Evolutionary conservation across 2,888 invertebrate genomes (phyloP).

Genomic region (Ariolimax columbianus): DNA sequence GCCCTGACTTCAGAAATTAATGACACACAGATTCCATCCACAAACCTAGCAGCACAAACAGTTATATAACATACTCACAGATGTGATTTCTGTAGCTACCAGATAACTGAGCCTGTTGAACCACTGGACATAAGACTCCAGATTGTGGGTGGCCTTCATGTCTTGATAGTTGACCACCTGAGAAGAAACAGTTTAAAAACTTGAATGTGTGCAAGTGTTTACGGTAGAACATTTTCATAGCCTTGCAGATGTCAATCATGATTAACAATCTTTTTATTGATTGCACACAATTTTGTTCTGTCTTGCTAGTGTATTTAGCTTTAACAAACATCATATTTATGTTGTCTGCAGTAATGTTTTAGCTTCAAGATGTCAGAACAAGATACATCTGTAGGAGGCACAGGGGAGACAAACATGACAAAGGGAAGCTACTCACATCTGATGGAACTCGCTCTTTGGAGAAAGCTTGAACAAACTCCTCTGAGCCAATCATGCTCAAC

Average conservation of each 20-base stretch:
- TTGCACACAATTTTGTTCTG: no score
- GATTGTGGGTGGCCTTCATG: constrained; percentile 85
- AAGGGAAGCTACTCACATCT: constrained; percentile 56
- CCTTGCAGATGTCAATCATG: no score
- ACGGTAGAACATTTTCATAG: no score
- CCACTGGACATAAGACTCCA: constrained; percentile 98
- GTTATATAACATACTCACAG: constrained; percentile 83
- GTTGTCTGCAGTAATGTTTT: no score
- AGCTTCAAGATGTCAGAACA: no score
- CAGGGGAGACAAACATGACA: not conserved
- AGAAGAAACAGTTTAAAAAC: not conserved
- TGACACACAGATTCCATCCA: not conserved
- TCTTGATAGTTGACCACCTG: constrained; percentile 39
- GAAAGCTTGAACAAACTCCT: constrained; percentile 97
- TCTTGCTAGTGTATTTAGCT: no score
- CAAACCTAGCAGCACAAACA: no score
- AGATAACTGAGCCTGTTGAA: constrained; percentile 97
- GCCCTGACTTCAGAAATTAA: no score
- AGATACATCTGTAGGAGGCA: no score
- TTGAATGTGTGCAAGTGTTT: no score
- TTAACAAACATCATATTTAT: no score
- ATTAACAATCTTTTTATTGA: no score
- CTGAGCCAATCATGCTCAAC: constrained; percentile 95
- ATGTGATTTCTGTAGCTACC: constrained; percentile 95
- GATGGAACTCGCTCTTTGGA: constrained; percentile 68